phyloP scores from a whole-genome alignment of 2,113 vertebrate species.

The Nycticorax nycticorax region DNA sequence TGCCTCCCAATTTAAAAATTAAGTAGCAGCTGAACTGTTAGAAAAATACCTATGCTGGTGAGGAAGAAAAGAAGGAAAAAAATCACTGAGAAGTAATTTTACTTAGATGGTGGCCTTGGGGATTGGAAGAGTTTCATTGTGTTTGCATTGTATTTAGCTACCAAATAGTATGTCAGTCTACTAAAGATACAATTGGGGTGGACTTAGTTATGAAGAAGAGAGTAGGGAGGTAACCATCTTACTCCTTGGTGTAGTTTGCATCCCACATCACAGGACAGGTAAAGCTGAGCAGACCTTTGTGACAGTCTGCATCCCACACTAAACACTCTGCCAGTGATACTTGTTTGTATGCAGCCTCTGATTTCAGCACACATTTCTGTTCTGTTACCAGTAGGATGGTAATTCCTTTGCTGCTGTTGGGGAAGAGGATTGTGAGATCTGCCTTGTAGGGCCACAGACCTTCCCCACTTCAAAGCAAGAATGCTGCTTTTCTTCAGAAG shows the following conservation, averaged over 20 bases:
- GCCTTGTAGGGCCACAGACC: background rate
- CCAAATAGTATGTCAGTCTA: background rate
- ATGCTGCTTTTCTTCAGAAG: background rate
- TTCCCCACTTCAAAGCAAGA: constrained; percentile 4
- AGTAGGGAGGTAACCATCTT: background rate
- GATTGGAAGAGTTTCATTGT: background rate
- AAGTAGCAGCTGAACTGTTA: background rate
- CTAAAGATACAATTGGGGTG: background rate
- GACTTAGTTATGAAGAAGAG: background rate
- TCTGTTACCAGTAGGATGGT: background rate
- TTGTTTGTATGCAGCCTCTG: background rate
- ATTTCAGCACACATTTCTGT: background rate
- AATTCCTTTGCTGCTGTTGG: background rate
- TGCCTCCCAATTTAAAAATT: background rate
- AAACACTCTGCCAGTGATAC: background rate
- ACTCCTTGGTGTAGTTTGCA: background rate
- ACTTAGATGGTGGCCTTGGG: background rate
- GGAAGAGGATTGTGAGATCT: background rate
- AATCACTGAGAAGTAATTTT: background rate
- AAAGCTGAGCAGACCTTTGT: background rate
- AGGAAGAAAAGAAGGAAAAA: background rate
- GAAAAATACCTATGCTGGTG: background rate
- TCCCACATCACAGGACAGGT: background rate
- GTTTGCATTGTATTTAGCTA: background rate
- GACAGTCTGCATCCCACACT: background rate